Evolutionary conservation across 2,888 invertebrate genomes (phyloP), one percentile per base, ranked within the genome.

Genomic region (Drosophila lutescens): DNA sequence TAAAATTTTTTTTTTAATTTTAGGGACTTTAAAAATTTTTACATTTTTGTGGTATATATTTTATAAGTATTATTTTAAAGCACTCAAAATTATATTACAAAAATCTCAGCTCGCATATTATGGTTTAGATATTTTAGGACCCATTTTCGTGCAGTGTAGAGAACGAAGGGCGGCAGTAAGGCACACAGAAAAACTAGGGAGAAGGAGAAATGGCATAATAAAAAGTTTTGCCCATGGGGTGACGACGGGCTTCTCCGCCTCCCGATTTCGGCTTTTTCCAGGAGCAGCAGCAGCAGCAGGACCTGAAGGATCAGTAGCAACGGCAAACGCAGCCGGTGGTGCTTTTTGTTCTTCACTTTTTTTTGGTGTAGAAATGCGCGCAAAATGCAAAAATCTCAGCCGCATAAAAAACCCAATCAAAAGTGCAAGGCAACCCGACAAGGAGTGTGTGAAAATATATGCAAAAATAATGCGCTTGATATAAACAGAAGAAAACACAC

Each of bases 361-460:
- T 75, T 80, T 73, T 71, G 51, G 36, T 57, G 86, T 77, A 79
- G 80, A 85, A 85, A 85, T 85, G 85, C 88, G 85, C 85, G 85
- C 85, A 85, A 85, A 66, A 85, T 88, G 88, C 85, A 85, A 85
- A 85, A 85, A 88, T 80, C 80, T 79, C 69, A 47, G 69, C 55
- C 66, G 59, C 60, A 75, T 54, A 57, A 3, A 56, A 55, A 74
- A 73, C 73, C 76, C 59, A 87, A 76, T 82, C 76, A 74, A 87
- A 85, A 85, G 74, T 85, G 88, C 85, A 85, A 77, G 86, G 58
- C 13, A 69, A 70, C 23, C 23, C 5, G 26, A 5, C 26, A 26
- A 26, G 55, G 61, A 59, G 55, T 60, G 51, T 80, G 67, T 74
- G 58, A 57, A 65, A 58, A 62, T 40, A 62, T 76, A 78, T 84